Evolutionary conservation across 2,797 vertebrate genomes (phyloP).

Genomic region (Natrix natrix): DNA sequence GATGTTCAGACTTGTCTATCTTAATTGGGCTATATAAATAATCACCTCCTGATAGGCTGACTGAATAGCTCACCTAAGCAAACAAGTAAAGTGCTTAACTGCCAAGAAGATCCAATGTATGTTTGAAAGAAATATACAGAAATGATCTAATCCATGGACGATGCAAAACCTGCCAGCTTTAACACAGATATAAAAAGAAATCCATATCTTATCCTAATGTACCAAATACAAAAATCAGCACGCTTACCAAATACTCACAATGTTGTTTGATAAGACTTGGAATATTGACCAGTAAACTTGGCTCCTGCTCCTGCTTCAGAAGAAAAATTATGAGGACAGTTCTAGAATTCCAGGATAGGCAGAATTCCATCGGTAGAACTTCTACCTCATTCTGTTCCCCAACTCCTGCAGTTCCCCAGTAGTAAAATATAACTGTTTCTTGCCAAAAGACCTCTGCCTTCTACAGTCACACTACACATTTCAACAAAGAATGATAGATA

Average conservation of each 20-base stretch:
- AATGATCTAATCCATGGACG: not conserved
- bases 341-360: not conserved
- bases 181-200: not conserved
- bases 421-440: not conserved
- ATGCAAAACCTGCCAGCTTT: not conserved
- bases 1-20: not conserved
- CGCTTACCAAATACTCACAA: not conserved
- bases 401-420: not conserved
- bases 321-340: not conserved
- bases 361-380: not conserved
- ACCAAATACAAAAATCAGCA: not conserved
- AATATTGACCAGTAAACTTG: not conserved
- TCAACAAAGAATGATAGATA: not conserved
- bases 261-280: not conserved
- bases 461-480: not conserved
- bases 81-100: not conserved
- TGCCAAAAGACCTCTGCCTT: not conserved
- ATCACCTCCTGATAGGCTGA: not conserved
- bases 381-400: not conserved
- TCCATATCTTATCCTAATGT: not conserved
- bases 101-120: not conserved
- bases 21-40: not conserved
- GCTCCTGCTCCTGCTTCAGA: not conserved
- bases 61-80: not conserved
- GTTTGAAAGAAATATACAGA: not conserved